Conservation (phyloP, 2,888 invertebrate species). For the Axea sp. region DNA sequence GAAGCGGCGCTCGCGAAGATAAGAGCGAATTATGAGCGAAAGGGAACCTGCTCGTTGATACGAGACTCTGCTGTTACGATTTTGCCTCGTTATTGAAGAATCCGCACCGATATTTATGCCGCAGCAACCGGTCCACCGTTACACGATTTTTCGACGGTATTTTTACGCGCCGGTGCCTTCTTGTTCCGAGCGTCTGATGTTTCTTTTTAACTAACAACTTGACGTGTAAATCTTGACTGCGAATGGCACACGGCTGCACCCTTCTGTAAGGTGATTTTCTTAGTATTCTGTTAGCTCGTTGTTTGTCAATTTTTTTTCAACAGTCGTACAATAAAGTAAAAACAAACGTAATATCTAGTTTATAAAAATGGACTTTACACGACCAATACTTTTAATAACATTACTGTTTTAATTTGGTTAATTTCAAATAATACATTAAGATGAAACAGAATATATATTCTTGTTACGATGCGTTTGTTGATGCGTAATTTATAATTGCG, state of each 20-base stretch:
- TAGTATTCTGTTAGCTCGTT: too few relatives aligned
- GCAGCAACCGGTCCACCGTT: slow-evolving; percentile 53
- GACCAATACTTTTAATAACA: too few relatives aligned
- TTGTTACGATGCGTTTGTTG: slow-evolving; percentile 24
- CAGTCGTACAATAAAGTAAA: too few relatives aligned
- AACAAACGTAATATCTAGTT: too few relatives aligned
- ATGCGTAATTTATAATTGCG: slow-evolving; percentile 52
- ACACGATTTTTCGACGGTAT: slow-evolving; percentile 46
- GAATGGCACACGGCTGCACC: too few relatives aligned
- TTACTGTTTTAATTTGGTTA: background rate
- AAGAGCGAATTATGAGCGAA: slow-evolving; percentile 64
- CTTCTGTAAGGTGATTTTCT: too few relatives aligned
- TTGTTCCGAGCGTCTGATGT: slow-evolving; percentile 12
- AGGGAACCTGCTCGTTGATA: slow-evolving; percentile 63
- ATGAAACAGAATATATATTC: slow-evolving; percentile 11
- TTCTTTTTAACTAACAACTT: slow-evolving; percentile 5
- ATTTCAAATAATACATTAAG: background rate
- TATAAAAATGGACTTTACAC: too few relatives aligned
- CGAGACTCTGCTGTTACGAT: slow-evolving; percentile 60
- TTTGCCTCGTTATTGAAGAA: slow-evolving; percentile 64
- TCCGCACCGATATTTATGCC: slow-evolving; percentile 58
- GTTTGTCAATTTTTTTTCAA: too few relatives aligned
- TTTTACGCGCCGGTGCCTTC: slow-evolving; percentile 45
- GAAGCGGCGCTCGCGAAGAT: slow-evolving; percentile 64
- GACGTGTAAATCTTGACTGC: slow-evolving; percentile 5